Conservation (phyloP, 2,888 invertebrate genomes). For the Entomobrya proxima region DNA sequence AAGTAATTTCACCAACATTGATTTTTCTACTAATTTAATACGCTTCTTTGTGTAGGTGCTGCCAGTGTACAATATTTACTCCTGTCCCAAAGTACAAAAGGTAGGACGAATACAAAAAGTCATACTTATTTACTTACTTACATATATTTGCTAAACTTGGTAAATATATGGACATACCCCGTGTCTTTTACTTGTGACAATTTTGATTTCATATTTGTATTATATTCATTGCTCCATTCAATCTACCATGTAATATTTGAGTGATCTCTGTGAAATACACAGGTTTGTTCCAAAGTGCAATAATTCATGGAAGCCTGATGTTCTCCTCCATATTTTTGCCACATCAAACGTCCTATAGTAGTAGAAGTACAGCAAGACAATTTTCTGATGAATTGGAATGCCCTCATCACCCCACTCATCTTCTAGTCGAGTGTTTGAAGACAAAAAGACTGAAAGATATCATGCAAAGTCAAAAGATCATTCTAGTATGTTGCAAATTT, state of each 20-base stretch:
- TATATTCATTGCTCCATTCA: neutral
- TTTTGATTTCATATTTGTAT: neutral
- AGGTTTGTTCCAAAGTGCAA: conserved; percentile 69
- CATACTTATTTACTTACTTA: too few relatives aligned
- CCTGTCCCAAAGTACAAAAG: conserved; percentile 56
- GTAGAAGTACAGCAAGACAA: conserved; percentile 29
- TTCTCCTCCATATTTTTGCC: conserved; percentile 47
- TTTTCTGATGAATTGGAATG: conserved; percentile 60
- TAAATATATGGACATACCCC: too few relatives aligned
- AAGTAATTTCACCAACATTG: neutral
- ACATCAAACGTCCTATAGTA: conserved; percentile 15
- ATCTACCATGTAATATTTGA: neutral
- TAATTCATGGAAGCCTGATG: conserved; percentile 54
- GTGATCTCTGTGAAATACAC: neutral
- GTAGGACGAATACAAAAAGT: conserved; percentile 30
- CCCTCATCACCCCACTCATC: conserved; percentile 44
- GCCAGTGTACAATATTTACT: conserved; percentile 64
- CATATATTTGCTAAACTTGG: too few relatives aligned
- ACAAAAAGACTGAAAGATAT: conserved; percentile 61
- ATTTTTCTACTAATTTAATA: neutral
- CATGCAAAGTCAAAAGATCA: conserved; percentile 41
- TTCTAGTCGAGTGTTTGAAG: conserved; percentile 63
- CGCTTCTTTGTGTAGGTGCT: conserved; percentile 51
- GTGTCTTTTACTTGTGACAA: neutral
- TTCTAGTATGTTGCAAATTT: conserved; percentile 40